Percentiles rank a stretch among this genome's conserved stretches.
phyloP scores from a whole-genome alignment of 2,888 invertebrate genomes.

The Leptodirus hochenwartii region DNA sequence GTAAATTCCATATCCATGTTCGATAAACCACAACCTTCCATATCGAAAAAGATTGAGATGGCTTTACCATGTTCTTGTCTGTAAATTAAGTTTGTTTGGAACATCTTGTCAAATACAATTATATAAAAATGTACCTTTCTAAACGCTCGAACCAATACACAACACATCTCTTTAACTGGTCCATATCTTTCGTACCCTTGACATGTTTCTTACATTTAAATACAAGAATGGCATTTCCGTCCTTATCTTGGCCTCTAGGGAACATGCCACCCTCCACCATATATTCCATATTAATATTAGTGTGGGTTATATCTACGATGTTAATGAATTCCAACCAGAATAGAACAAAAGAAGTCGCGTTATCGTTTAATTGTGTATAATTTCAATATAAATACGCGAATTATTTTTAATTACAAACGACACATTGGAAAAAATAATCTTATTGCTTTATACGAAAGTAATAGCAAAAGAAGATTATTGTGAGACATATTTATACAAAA shows the following conservation, averaged over 20 bases:
- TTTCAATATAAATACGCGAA: too few species aligned
- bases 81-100: slow-evolving; percentile 15
- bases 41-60: slow-evolving; percentile 78
- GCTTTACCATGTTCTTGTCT: slow-evolving; percentile 55
- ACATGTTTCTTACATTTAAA: slow-evolving; percentile 65
- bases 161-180: slow-evolving; percentile 59
- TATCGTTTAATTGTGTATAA: too few species aligned
- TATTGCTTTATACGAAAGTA: too few species aligned
- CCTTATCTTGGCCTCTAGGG: slow-evolving; percentile 58
- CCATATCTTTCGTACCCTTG: slow-evolving; percentile 55
- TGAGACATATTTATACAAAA: too few species aligned
- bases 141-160: slow-evolving; percentile 74
- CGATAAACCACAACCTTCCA: slow-evolving; percentile 68
- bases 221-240: slow-evolving; percentile 59
- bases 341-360: slow-evolving; percentile 15
- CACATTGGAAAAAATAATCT: too few species aligned
- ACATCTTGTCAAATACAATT: slow-evolving; percentile 5
- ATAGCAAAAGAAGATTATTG: too few species aligned
- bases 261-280: slow-evolving; percentile 62
- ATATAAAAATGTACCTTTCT: slow-evolving; percentile 34
- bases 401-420: too few species aligned
- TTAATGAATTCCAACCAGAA: too few species aligned
- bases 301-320: slow-evolving; percentile 53
- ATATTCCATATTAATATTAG: slow-evolving; percentile 48
- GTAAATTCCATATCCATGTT: slow-evolving; percentile 88